phyloP scores from a whole-genome alignment of 2,113 vertebrate genomes.

The Terrapene triunguis region DNA sequence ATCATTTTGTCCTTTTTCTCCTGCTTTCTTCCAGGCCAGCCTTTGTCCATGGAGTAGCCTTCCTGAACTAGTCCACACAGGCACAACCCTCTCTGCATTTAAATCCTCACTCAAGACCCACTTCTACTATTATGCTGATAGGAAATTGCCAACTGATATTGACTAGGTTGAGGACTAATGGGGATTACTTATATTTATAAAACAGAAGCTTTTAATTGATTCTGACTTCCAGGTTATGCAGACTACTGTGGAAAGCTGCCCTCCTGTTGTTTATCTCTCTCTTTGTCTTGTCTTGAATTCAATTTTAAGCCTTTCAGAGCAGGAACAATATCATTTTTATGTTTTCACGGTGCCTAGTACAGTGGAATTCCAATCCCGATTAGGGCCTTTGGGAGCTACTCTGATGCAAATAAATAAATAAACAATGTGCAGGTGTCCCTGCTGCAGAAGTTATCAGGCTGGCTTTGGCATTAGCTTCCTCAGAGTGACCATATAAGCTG shows the following conservation, averaged over 20 bases:
- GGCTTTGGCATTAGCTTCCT: neutral
- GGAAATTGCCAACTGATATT: neutral
- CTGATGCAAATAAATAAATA: neutral
- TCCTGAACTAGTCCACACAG: neutral
- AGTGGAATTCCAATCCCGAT: neutral
- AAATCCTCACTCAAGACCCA: neutral
- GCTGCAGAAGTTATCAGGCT: neutral
- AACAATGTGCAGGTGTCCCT: neutral
- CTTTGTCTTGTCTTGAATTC: neutral
- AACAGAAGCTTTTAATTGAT: neutral
- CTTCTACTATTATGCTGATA: neutral
- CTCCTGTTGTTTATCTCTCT: neutral
- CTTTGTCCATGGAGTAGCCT: neutral
- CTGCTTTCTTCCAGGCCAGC: neutral
- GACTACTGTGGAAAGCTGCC: neutral
- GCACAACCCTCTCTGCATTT: neutral
- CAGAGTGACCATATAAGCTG: neutral
- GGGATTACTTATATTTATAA: neutral
- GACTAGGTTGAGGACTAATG: neutral
- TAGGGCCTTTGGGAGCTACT: neutral
- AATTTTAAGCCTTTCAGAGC: neutral
- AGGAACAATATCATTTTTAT: neutral
- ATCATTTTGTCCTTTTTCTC: neutral
- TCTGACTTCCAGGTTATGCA: neutral
- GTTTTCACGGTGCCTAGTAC: neutral